Percentiles rank a stretch among this genome's conserved stretches.
phyloP scores from a whole-genome alignment of 1,140 invertebrate genomes.

The Calephelis virginiensis region DNA sequence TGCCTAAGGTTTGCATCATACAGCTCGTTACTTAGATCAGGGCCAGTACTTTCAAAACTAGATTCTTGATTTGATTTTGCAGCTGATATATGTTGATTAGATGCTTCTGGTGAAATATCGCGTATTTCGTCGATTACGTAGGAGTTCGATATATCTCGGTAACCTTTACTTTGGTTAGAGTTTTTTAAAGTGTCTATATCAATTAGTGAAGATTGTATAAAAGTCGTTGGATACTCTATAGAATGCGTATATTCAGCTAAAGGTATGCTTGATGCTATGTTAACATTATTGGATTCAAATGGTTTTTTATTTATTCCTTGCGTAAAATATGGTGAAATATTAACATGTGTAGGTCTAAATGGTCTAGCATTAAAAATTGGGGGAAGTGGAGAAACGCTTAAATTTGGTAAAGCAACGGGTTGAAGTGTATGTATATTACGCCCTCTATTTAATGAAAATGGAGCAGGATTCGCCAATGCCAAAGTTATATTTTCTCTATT shows the following conservation, averaged over 20 bases:
- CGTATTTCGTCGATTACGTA: conserved; percentile 53
- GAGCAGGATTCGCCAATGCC: conserved; percentile 61
- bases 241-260: conserved; percentile 81
- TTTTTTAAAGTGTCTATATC: conserved; percentile 73
- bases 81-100: conserved; percentile 66
- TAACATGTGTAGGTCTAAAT: conserved; percentile 55
- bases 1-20: conserved; percentile 48
- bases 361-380: conserved; percentile 80
- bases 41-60: conserved; percentile 67
- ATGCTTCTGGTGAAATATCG: conserved; percentile 68
- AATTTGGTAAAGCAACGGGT: conserved; percentile 78
- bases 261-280: conserved; percentile 81
- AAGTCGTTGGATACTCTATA: conserved; percentile 82
- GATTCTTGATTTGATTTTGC: conserved; percentile 56
- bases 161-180: conserved; percentile 55
- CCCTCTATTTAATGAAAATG: conserved; percentile 61
- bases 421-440: conserved; percentile 72
- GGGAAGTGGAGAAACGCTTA: conserved; percentile 76
- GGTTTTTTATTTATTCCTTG: conserved; percentile 46
- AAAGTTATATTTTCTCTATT: conserved; percentile 44
- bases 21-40: conserved; percentile 53
- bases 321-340: conserved; percentile 37
- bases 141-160: conserved; percentile 58
- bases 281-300: conserved; percentile 54
- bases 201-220: conserved; percentile 81